Base-by-base conservation (phyloP, 53 echinoderm and acorn worm species). In the Actinopyga echinites region DNA sequence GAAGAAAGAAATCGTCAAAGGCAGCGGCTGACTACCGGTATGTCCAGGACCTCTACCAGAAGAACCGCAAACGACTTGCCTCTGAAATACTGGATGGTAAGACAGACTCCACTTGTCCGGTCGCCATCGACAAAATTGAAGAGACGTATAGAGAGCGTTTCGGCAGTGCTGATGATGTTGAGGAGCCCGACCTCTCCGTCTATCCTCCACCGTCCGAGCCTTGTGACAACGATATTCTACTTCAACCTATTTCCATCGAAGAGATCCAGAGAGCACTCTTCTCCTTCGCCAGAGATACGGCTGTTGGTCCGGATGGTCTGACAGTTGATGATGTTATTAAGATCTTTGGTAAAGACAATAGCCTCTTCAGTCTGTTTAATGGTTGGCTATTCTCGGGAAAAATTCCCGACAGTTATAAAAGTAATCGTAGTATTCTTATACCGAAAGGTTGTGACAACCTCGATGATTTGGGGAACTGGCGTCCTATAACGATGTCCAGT, bases 391-490 rank as follows among this genome's bases (percentile, higher is more conserved):
- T 74, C 2, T 42, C 21, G 20, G 40, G 74, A 5, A 36, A 43
- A 20, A 37, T 37, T 5, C 37, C 37, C 7, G 37, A 37, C 37
- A 37, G 3, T 37, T 37, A 37, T 37, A 37, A 37, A 37, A 5
- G 37, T 37, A 37, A 37, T 37, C 37, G 7, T 37, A 37, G 37
- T 37, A 37, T 37, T 7, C 7, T 37, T 37, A n/a, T 74, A 1
- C 74, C 74, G 5, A 74, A 74, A 11, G 74, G 74, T 2, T 10
- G 12, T 10, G 4, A 40, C 0, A 49, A 44, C 21, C 74, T 74
- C 20, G 5, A 74, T 49, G 43, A 44, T 22, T 40, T 37, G 10
- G 74, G 74, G 5, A 74, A 74, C 49, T 74, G 74, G 74, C 34
- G 49, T 5, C 74, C 74, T 2, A n/a, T 44, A 17, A 74, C 52